Conservation (phyloP, 2,113 vertebrate species). For the Zapornia atra region DNA sequence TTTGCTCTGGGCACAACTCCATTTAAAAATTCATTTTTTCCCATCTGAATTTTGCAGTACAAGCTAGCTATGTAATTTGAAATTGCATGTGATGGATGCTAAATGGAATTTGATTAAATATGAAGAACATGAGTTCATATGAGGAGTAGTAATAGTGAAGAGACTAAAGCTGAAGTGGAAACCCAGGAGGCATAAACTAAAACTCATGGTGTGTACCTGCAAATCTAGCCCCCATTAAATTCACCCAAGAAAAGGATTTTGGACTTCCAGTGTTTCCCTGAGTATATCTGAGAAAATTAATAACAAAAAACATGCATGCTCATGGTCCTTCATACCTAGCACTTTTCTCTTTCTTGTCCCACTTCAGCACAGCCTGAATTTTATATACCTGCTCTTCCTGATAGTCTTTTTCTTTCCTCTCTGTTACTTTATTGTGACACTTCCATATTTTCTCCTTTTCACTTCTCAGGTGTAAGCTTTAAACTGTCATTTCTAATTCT, state of each 20-base stretch:
- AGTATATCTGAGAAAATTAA: not conserved
- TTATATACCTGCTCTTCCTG: not conserved
- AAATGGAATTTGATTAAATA: slow-evolving; percentile 41
- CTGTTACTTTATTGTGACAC: not conserved
- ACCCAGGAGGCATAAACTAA: not conserved
- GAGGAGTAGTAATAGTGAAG: not conserved
- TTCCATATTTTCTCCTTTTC: not conserved
- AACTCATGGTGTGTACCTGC: not conserved
- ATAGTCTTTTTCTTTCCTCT: not conserved
- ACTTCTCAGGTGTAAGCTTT: not conserved
- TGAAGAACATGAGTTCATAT: not conserved
- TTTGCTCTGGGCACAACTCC: not conserved
- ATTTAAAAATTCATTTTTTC: not conserved
- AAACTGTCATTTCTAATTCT: not conserved
- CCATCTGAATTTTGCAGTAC: not conserved
- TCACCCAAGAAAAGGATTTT: not conserved
- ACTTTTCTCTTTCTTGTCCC: not conserved
- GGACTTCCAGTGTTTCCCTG: not conserved
- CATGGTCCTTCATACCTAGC: fast-evolving
- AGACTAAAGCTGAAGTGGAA: not conserved
- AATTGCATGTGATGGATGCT: slow-evolving; percentile 5
- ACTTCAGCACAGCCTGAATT: not conserved
- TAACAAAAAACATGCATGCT: not conserved
- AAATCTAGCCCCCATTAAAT: not conserved
- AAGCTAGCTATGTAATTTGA: slow-evolving; percentile 6